Evolutionary conservation across 2,888 invertebrate genomes (phyloP).

Genomic region (Conomelus anceps): DNA sequence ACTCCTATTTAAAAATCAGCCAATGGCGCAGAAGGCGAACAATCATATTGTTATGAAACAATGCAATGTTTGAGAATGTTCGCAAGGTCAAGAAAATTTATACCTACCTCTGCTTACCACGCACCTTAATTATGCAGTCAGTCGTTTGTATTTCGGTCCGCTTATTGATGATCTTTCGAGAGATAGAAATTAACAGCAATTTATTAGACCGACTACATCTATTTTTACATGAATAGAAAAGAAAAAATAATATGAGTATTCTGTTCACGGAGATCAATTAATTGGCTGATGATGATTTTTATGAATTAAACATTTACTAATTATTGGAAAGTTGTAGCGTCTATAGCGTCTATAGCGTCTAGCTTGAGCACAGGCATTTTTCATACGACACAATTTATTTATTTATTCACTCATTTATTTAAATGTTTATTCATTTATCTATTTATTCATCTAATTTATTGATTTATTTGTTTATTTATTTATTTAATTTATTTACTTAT

Average conservation of each 20-base stretch:
- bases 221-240: not conserved
- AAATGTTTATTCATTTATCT: no score
- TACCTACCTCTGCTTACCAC: not conserved
- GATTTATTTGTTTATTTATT: no score
- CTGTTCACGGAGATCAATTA: not conserved
- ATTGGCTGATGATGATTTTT: no score
- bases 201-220: not conserved
- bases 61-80: not conserved
- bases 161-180: not conserved
- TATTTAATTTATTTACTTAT: no score
- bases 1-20: not conserved
- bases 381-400: no score
- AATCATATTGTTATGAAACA: not conserved
- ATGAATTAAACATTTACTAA: no score
- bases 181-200: not conserved
- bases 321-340: no score
- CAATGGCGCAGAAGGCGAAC: not conserved
- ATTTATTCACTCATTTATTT: no score
- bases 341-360: no score
- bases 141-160: not conserved
- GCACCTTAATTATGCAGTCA: not conserved
- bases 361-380: no score
- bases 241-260: not conserved
- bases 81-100: not conserved
- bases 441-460: no score